Conservation (phyloP, 2,113 vertebrate species). For the Peucedramus taeniatus region DNA sequence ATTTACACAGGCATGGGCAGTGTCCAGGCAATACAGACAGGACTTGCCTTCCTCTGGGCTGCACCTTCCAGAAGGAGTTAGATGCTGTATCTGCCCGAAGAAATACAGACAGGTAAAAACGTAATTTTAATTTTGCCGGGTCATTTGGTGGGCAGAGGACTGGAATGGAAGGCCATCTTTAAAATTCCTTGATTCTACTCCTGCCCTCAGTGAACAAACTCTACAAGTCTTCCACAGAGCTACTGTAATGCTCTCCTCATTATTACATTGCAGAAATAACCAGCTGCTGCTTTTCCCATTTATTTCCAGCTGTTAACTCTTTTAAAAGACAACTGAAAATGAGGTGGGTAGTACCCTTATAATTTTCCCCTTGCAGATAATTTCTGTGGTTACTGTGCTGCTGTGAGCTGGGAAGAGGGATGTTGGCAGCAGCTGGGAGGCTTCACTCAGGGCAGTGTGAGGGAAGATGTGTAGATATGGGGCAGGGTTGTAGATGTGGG, state of each 20-base stretch:
- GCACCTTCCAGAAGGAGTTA: background rate
- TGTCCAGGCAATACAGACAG: background rate
- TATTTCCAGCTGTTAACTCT: background rate
- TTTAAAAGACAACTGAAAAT: background rate
- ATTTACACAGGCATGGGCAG: background rate
- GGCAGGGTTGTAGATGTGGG: background rate
- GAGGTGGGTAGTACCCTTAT: background rate
- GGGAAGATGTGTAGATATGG: accelerated
- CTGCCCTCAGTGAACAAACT: background rate
- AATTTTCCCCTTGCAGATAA: background rate
- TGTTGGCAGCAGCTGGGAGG: background rate
- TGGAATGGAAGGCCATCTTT: background rate
- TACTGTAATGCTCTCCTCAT: background rate
- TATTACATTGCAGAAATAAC: background rate
- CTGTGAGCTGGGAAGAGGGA: background rate
- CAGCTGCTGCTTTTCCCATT: background rate
- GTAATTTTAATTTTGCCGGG: background rate
- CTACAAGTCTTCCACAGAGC: background rate
- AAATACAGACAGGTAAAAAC: background rate
- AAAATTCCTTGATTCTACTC: background rate
- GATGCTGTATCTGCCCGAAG: background rate
- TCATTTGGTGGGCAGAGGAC: background rate
- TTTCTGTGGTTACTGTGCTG: background rate
- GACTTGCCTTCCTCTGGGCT: background rate
- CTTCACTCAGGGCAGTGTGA: background rate